These are phyloP conservation scores for Eurypyga helias DNA, from an alignment of 2,113 vertebrate genomes.

Conservation along the genomic window DNA sequence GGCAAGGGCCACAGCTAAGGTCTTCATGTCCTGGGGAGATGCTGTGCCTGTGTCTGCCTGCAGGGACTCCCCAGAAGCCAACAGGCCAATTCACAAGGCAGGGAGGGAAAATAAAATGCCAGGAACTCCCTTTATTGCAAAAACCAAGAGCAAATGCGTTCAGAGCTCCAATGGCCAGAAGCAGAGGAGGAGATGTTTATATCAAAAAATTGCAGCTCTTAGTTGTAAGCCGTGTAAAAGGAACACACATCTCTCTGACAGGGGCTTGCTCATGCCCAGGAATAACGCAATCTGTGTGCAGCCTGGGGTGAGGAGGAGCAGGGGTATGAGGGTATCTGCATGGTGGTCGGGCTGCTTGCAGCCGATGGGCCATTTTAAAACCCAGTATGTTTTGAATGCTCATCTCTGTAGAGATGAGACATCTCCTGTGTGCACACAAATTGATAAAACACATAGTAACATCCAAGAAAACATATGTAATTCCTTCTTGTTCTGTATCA, in stretches of 20 bases:
- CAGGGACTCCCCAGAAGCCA: background rate
- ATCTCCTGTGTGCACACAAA: background rate
- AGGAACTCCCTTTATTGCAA: background rate
- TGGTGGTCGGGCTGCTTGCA: background rate
- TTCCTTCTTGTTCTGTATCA: background rate
- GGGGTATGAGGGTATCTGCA: background rate
- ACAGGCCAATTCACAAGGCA: background rate
- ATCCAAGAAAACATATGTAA: background rate
- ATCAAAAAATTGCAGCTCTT: background rate
- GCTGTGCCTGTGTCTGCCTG: background rate
- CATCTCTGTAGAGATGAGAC: background rate
- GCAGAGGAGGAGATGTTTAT: background rate
- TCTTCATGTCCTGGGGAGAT: background rate
- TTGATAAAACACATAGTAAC: background rate
- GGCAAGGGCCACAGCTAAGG: background rate
- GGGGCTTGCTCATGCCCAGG: rapidly evolving
- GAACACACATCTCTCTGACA: background rate
- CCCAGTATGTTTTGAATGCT: background rate
- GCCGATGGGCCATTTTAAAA: background rate
- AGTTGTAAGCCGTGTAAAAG: background rate
- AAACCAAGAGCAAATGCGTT: background rate
- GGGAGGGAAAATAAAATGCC: background rate
- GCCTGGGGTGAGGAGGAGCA: background rate
- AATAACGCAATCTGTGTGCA: background rate
- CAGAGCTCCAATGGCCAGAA: background rate